These are phyloP conservation scores for Cerceris ruficornis DNA, from an alignment of 2,888 invertebrate genomes.

Conservation along the genomic window DNA sequence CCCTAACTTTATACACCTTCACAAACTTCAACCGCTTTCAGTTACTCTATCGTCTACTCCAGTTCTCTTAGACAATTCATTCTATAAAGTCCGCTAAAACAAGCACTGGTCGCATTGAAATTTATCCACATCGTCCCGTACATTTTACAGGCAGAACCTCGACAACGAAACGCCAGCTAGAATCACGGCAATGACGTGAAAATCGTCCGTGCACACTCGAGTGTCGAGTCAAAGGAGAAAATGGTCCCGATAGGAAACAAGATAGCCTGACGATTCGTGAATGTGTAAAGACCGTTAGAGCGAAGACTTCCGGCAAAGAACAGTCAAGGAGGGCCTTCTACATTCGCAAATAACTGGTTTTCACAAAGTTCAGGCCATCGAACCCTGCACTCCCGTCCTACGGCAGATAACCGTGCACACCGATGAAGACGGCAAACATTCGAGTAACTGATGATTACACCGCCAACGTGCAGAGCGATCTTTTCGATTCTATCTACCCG, in stretches of 20 bases:
- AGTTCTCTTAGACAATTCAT: too few species aligned
- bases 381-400: conserved; percentile 59
- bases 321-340: conserved; percentile 47
- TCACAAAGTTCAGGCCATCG: conserved; percentile 67
- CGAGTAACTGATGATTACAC: conserved; percentile 44
- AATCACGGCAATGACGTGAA: conserved; percentile 24
- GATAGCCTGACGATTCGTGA: conserved; percentile 31
- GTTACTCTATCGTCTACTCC: too few species aligned
- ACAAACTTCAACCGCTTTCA: too few species aligned
- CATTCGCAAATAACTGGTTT: conserved; percentile 70
- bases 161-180: background rate
- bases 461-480: conserved; percentile 25
- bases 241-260: conserved; percentile 38
- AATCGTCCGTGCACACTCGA: conserved; percentile 31
- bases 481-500: conserved; percentile 6
- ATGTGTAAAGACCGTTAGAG: conserved; percentile 57
- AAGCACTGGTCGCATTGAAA: too few species aligned
- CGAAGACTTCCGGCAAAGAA: conserved; percentile 59
- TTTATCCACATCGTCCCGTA: too few species aligned
- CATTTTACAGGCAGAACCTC: too few species aligned
- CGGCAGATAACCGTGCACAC: conserved; percentile 39
- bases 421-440: conserved; percentile 51
- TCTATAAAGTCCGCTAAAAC: too few species aligned
- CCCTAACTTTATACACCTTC: too few species aligned
- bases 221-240: conserved; percentile 26